Percentiles rank a stretch among this genome's conserved stretches.
Evolutionary conservation across 2,113 vertebrate genomes (phyloP).

Genomic region (Phodopus roborovskii): DNA sequence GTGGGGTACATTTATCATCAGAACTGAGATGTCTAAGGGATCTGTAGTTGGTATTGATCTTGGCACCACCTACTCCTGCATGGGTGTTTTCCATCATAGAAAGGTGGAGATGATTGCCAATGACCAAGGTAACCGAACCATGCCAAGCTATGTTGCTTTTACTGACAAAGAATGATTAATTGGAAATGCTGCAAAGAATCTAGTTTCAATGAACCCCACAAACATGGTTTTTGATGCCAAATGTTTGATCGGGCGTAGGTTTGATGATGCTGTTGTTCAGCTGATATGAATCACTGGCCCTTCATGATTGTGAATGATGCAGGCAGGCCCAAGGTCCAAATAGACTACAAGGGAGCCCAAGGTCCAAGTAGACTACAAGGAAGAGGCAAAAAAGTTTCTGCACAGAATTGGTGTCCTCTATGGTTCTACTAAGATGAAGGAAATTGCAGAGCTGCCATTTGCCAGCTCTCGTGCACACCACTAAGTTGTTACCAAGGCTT

Average conservation of each 20-base stretch:
- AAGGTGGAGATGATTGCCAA: conserved; percentile 99
- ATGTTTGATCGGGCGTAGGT: conserved; percentile 88
- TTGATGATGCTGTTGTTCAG: conserved; percentile 76
- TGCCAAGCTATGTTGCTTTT: conserved; percentile 94
- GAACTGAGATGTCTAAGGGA: conserved; percentile 87
- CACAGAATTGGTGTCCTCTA: conserved; percentile 91
- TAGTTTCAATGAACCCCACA: conserved; percentile 91
- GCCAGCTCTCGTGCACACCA: no score
- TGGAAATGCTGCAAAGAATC: conserved; percentile 92
- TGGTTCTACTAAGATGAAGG: conserved; percentile 94
- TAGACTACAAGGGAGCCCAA: conserved; percentile 92
- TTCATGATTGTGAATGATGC: conserved; percentile 90
- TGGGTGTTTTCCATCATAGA: conserved; percentile 98
- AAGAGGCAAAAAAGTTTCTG: conserved; percentile 91
- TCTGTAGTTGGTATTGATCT: conserved; percentile 95
- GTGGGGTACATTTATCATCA: no score
- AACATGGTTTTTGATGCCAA: conserved; percentile 92
- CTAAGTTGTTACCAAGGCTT: no score
- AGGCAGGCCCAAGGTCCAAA: conserved; percentile 90
- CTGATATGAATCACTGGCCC: conserved; percentile 93
- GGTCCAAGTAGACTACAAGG: no score
- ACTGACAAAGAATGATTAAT: conserved; percentile 94
- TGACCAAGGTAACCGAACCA: conserved; percentile 96
- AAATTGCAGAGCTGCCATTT: conserved; percentile 87
- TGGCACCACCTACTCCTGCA: conserved; percentile 98